A percentile compares a stretch with the other conserved stretches of the same genome.
Evolutionary conservation across 2,797 vertebrate species (phyloP).

Genomic region (Poeciliopsis paucimaculata): DNA sequence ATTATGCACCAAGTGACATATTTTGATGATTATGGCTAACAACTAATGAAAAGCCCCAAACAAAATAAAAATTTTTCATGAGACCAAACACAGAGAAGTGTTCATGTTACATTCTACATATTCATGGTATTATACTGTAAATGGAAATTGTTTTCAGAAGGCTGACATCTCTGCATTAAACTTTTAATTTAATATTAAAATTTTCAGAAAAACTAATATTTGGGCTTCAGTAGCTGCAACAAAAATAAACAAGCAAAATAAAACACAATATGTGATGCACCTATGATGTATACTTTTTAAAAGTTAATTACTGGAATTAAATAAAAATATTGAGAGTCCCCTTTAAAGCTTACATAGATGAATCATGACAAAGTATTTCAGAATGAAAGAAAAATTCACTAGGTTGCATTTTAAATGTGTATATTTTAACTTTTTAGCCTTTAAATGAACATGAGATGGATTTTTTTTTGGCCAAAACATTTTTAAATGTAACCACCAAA

Average conservation of each 20-base stretch:
- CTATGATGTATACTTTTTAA: neutral
- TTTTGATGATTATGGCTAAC: neutral
- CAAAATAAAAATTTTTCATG: neutral
- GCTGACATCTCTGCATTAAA: neutral
- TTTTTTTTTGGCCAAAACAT: constrained; percentile 17
- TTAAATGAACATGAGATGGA: neutral
- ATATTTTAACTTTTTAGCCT: neutral
- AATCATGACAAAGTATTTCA: neutral
- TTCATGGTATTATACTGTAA: neutral
- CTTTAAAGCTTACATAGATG: neutral
- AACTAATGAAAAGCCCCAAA: neutral
- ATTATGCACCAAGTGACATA: neutral
- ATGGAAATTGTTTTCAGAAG: neutral
- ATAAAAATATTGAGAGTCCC: neutral
- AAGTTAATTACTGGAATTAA: neutral
- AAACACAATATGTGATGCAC: neutral
- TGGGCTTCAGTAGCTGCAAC: neutral
- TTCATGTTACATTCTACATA: neutral
- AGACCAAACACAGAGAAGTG: neutral
- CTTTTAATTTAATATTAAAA: neutral
- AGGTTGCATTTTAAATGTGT: neutral
- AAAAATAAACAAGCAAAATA: neutral
- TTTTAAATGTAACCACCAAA: constrained; percentile 35
- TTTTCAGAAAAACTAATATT: neutral
- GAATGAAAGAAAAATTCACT: neutral